Conservation (phyloP, 1,140 invertebrate genomes). For the Uloborus diversus region DNA sequence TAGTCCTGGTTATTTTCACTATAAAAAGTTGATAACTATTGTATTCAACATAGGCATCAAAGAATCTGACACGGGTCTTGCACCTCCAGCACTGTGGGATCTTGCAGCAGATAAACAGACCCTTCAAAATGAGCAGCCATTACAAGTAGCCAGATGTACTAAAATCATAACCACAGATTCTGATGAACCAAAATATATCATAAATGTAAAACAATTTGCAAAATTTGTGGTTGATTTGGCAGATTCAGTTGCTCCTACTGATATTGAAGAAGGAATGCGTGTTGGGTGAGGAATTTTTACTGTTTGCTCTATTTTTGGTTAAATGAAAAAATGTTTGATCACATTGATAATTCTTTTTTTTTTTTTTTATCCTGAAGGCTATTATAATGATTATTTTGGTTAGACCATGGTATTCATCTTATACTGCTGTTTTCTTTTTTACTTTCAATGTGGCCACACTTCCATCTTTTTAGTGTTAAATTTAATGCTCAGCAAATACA, state of each 20-base stretch:
- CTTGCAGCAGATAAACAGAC: constrained; percentile 99
- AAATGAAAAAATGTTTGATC: background rate
- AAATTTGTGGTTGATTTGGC: constrained; percentile 95
- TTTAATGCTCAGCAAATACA: too few relatives aligned
- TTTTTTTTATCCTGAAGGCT: too few relatives aligned
- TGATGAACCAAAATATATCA: constrained; percentile 99
- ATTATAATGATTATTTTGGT: background rate
- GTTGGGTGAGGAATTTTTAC: constrained; percentile 78
- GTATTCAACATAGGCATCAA: constrained; percentile 72
- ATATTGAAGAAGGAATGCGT: constrained; percentile 99
- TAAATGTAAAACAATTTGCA: constrained; percentile 99
- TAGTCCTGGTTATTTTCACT: too few relatives aligned
- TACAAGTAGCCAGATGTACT: constrained; percentile 96
- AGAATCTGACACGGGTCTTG: constrained; percentile 82
- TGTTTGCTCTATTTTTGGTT: background rate
- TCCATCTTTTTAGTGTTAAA: background rate
- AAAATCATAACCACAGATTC: constrained; percentile 97
- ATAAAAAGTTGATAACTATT: background rate
- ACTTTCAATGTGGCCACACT: background rate
- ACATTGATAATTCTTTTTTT: too few relatives aligned
- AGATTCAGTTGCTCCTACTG: constrained; percentile 97
- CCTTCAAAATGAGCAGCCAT: constrained; percentile 95
- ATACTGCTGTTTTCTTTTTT: background rate
- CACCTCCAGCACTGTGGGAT: constrained; percentile 98
- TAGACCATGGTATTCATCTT: background rate